Conservation (phyloP, 1,140 invertebrate genomes). For the Bombus affinis region DNA sequence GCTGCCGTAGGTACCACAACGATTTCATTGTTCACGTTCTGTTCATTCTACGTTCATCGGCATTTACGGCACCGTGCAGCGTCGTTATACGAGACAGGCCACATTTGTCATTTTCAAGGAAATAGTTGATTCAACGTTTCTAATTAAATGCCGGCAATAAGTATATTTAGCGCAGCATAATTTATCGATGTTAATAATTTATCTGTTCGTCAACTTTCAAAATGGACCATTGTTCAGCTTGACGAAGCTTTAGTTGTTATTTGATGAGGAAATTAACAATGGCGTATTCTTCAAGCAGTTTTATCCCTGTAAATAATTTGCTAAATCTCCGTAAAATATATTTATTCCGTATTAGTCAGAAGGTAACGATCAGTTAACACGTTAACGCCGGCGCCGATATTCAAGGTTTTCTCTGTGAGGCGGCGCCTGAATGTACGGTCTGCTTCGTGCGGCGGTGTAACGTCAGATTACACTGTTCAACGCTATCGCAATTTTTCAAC, state of each 20-base stretch:
- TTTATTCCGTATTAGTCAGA: too few species aligned
- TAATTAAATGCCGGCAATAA: constrained; percentile 27
- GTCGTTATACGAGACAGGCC: neutral
- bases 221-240: neutral
- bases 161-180: neutral
- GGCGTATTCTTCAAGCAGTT: neutral
- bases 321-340: too few species aligned
- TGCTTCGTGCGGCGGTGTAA: too few species aligned
- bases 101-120: constrained; percentile 21
- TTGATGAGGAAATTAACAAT: neutral
- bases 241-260: neutral
- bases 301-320: neutral
- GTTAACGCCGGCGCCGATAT: too few species aligned
- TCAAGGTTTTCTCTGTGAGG: too few species aligned
- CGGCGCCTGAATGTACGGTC: too few species aligned
- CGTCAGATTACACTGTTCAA: too few species aligned
- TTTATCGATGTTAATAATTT: neutral
- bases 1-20: constrained; percentile 26
- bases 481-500: too few species aligned
- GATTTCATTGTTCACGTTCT: constrained; percentile 61
- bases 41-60: constrained; percentile 38
- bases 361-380: too few species aligned
- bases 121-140: constrained; percentile 31
- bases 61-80: neutral
- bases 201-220: neutral